Percentiles rank a stretch among this genome's conserved stretches.
Evolutionary conservation across 2,113 vertebrate genomes (phyloP).

Genomic region (Psittacula cyanocephala): DNA sequence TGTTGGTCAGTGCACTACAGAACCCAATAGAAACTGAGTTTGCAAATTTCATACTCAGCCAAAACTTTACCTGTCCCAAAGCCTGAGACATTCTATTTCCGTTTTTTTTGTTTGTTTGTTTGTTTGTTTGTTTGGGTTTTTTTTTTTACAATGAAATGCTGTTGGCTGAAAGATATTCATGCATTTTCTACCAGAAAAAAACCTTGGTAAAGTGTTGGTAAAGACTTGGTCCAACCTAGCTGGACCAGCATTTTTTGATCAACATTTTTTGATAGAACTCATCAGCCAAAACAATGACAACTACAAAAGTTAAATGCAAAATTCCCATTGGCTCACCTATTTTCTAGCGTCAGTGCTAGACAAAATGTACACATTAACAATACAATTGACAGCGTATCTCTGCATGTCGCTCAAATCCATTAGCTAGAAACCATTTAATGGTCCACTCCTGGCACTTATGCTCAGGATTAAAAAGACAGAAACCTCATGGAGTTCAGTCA

Average conservation of each 20-base stretch:
- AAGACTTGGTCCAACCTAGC: neutral
- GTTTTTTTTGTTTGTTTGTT: neutral
- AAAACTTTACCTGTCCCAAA: neutral
- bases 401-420: neutral
- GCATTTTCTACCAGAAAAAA: neutral
- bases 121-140: neutral
- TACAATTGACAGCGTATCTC: neutral
- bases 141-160: neutral
- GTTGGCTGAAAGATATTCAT: neutral
- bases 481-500: neutral
- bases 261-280: neutral
- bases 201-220: neutral
- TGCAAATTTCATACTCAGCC: neutral
- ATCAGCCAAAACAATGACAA: neutral
- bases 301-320: neutral
- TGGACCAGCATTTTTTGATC: neutral
- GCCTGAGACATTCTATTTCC: neutral
- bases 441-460: neutral
- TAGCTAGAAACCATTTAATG: neutral
- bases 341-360: accelerated
- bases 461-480: neutral
- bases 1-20: neutral
- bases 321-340: accelerated
- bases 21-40: neutral
- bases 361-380: neutral